Percentiles rank a stretch among this genome's conserved stretches.
Evolutionary conservation across 2,888 invertebrate species (phyloP).

Genomic region (Lepidocyrtinus sp.): DNA sequence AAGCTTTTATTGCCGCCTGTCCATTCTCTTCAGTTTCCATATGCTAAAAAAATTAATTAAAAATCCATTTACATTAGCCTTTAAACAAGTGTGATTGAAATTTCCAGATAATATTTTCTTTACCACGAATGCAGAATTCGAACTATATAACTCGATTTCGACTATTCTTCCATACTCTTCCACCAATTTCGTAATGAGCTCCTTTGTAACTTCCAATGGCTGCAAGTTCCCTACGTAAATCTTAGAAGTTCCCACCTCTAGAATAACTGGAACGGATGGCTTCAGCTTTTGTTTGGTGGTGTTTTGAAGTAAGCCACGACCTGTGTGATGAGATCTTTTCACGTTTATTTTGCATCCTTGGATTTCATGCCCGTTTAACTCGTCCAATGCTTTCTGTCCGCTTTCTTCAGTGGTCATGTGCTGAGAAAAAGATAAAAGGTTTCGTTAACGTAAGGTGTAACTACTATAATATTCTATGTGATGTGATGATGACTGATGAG

Average conservation of each 20-base stretch:
- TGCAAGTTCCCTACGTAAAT: conserved; percentile 61
- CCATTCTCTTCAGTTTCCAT: conserved; percentile 96
- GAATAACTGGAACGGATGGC: too few relatives aligned
- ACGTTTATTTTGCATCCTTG: conserved; percentile 51
- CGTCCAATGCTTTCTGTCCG: conserved; percentile 46
- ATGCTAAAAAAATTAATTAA: conserved; percentile 76
- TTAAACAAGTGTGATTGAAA: background rate
- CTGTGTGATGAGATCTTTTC: conserved; percentile 39
- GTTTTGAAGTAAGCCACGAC: background rate
- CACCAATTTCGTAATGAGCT: conserved; percentile 55
- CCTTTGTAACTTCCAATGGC: conserved; percentile 47
- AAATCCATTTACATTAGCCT: background rate
- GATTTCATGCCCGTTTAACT: conserved; percentile 41
- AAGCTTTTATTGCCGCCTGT: conserved; percentile 89
- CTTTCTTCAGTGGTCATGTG: conserved; percentile 46
- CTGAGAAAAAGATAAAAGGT: conserved; percentile 25
- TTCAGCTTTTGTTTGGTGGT: conserved; percentile 2
- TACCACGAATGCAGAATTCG: conserved; percentile 66
- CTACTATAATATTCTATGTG: too few relatives aligned
- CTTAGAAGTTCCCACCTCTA: conserved; percentile 64
- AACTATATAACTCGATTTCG: conserved; percentile 62
- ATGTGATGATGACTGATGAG: background rate
- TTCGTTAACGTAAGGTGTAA: background rate
- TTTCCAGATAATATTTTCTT: too few relatives aligned
- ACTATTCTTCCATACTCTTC: conserved; percentile 65